Percentiles rank a stretch among this genome's conserved stretches.
Evolutionary conservation across 2,888 invertebrate genomes (phyloP).

Genomic region (Sturmia bella): DNA sequence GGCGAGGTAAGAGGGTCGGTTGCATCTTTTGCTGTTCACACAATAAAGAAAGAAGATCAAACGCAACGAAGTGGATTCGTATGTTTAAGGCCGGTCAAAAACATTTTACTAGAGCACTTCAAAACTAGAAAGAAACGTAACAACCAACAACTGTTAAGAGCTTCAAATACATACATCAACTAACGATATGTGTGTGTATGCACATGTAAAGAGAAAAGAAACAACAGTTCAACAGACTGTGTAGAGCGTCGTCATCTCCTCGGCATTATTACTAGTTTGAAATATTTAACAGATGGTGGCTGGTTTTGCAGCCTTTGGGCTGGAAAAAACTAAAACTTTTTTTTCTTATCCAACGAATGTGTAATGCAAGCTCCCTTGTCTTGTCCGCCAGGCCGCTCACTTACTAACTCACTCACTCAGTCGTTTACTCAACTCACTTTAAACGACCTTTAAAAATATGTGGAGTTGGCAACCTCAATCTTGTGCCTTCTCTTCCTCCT

Average conservation of each 20-base stretch:
- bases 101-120: slow-evolving; percentile 65
- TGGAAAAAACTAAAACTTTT: not conserved
- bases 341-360: not conserved
- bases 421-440: slow-evolving; percentile 63
- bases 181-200: slow-evolving; percentile 2
- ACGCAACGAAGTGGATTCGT: slow-evolving; percentile 39
- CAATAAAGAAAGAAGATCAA: slow-evolving; percentile 1
- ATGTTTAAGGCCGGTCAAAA: slow-evolving; percentile 61
- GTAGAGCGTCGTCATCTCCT: slow-evolving; percentile 58
- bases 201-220: not conserved
- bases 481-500: slow-evolving; percentile 8
- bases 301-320: slow-evolving; percentile 27
- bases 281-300: slow-evolving; percentile 54
- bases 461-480: slow-evolving; percentile 68
- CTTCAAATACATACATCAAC: slow-evolving; percentile 46
- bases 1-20: not conserved
- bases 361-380: slow-evolving; percentile 1
- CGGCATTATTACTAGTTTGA: slow-evolving; percentile 34
- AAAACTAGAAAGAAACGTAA: slow-evolving; percentile 40
- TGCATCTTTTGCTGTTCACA: slow-evolving; percentile 53
- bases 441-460: slow-evolving; percentile 72
- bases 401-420: slow-evolving; percentile 50
- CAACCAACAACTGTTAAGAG: slow-evolving; percentile 58
- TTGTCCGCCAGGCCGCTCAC: slow-evolving; percentile 24
- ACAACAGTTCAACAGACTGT: slow-evolving; percentile 68